Conservation (phyloP, 2,113 vertebrate species). For the Otocyon megalotis region DNA sequence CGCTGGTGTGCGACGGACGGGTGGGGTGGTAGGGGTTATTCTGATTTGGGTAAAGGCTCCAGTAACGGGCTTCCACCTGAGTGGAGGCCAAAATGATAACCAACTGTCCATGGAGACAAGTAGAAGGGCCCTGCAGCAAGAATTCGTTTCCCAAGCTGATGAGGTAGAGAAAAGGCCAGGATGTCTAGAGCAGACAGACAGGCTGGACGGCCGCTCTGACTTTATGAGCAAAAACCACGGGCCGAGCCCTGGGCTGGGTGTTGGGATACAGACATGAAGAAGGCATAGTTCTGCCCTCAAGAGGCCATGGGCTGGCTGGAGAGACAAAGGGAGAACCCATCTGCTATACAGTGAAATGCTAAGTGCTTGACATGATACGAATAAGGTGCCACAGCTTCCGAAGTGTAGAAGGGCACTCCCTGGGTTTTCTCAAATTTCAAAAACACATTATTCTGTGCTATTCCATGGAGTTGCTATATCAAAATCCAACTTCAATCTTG, state of each 20-base stretch:
- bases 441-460: not conserved
- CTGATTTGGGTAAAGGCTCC: not conserved
- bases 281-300: not conserved
- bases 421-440: not conserved
- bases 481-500: not conserved
- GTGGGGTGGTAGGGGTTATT: not conserved
- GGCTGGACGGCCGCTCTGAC: not conserved
- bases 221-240: not conserved
- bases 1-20: fast-evolving
- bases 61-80: not conserved
- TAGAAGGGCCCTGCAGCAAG: not conserved
- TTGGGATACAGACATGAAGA: not conserved
- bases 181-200: not conserved
- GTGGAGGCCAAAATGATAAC: not conserved
- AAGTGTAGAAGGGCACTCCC: not conserved
- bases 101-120: fast-evolving
- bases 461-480: not conserved
- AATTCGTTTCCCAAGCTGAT: not conserved
- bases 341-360: not conserved
- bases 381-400: not conserved
- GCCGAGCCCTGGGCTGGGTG: too few relatives aligned
- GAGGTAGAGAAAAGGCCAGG: not conserved
- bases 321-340: not conserved
- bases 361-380: not conserved
- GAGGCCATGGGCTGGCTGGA: not conserved